These are phyloP conservation scores for Tachysurus fulvidraco DNA, from an alignment of 2,113 vertebrate genomes.

Conservation along the genomic window DNA sequence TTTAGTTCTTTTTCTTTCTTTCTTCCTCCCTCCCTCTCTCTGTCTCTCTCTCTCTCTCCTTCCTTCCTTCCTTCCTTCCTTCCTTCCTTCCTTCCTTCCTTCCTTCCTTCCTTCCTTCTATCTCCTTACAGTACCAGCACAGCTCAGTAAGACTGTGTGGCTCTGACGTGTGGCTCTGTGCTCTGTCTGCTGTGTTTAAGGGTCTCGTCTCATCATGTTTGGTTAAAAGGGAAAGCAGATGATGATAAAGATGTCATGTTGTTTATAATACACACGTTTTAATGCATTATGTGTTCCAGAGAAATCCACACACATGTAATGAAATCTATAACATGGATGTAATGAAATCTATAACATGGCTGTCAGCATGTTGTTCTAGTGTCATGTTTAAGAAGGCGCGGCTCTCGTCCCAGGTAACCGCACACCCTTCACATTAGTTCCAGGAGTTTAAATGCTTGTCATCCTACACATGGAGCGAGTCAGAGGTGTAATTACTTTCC, in stretches of 20 bases:
- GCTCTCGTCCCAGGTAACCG: conserved; percentile 18
- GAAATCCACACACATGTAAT: neutral
- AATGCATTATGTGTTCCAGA: neutral
- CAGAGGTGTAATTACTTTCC: conserved; percentile 39
- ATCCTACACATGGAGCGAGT: neutral
- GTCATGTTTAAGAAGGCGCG: neutral
- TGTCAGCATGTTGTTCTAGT: neutral
- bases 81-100: neutral
- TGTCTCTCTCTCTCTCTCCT: no score
- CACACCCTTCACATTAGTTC: neutral
- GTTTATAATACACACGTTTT: neutral
- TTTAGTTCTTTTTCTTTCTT: no score
- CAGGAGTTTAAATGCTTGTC: conserved; percentile 38
- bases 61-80: no score
- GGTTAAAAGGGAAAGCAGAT: neutral
- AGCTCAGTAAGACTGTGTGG: neutral
- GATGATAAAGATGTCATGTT: neutral
- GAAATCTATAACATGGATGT: no score
- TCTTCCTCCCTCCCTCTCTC: no score
- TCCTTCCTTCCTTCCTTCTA: neutral
- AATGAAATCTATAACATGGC: neutral
- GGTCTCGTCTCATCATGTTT: neutral
- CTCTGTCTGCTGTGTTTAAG: neutral
- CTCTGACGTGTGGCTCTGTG: neutral
- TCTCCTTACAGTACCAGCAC: no score